Evolutionary conservation across 2,888 invertebrate species (phyloP).

Genomic region (Apocheima hispidaria): DNA sequence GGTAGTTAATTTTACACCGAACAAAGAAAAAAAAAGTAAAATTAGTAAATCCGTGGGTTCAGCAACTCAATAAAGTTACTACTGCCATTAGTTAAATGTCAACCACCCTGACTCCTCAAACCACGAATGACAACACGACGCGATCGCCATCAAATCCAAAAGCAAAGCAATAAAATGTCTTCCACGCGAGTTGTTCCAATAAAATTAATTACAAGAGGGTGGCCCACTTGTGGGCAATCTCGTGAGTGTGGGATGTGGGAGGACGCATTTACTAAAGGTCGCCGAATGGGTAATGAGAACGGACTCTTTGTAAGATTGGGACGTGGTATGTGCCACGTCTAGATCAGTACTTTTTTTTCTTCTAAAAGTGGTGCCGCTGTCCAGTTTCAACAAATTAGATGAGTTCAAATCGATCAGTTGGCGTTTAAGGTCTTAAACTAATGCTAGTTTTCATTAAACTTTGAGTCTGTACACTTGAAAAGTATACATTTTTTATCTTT

Average conservation of each 20-base stretch:
- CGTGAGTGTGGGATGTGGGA: slow-evolving; percentile 59
- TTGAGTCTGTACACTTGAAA: too few relatives aligned
- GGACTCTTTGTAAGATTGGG: slow-evolving; percentile 2
- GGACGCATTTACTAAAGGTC: slow-evolving; percentile 51
- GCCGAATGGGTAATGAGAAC: slow-evolving; percentile 69
- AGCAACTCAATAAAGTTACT: too few relatives aligned
- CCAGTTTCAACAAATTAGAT: too few relatives aligned
- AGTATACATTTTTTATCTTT: too few relatives aligned
- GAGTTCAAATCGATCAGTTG: too few relatives aligned
- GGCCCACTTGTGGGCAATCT: slow-evolving; percentile 63
- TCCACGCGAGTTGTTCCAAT: slow-evolving; percentile 60
- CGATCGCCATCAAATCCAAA: slow-evolving; percentile 24
- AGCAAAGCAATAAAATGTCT: slow-evolving; percentile 54
- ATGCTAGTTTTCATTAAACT: too few relatives aligned
- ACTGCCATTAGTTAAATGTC: background rate
- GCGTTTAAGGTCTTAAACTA: too few relatives aligned
- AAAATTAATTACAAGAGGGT: slow-evolving; percentile 63
- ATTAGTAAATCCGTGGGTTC: too few relatives aligned
- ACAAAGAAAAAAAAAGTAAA: too few relatives aligned
- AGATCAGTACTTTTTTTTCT: background rate
- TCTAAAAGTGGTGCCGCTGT: background rate
- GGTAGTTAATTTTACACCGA: too few relatives aligned
- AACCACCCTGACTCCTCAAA: slow-evolving; percentile 5
- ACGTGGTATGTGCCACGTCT: slow-evolving; percentile 27
- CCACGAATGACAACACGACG: slow-evolving; percentile 17